Evolutionary conservation across 2,113 vertebrate genomes (phyloP), one percentile per base, ranked within the genome.

Genomic region (Diadophis punctatus): DNA sequence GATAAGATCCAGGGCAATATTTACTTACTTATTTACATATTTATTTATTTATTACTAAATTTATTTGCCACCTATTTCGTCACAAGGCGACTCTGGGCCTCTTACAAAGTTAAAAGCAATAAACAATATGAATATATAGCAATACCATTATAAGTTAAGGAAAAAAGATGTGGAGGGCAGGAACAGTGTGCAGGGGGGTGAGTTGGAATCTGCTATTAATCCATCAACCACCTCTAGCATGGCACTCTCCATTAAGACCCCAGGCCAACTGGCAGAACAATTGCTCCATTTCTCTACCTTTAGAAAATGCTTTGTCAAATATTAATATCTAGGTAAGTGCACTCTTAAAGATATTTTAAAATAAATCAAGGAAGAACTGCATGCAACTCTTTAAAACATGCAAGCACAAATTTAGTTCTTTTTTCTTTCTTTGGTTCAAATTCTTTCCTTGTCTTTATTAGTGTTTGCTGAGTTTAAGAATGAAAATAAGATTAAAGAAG

Each of bases 401-500:
- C 90, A 87, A 51, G 58, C 93, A 95, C 92, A 96, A 96, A 94
- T 88, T 93, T 90, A 85, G 30, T 93, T 94, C 92, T 96, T 95
- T 93, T 34, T 8, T 52, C 25, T 91, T 93, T 94, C 84, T 90
- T 87, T 94, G 20, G 20, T 43, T 80, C 51, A 94, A 93, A 91
- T 49, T 58, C 87, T 91, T 91, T 34, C 86, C 89, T 88, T 93
- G 85, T 34, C 49, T 94, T 94, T 96, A 53, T 89, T 93, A 89
- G 87, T 96, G 94, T 92, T 91, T 91, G 86, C 89, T 95, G 89
- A 89, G 46, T 93, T 96, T 95, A 84, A 46, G 94, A 96, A 97
- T 93, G 96, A 96, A 95, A 93, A 97, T 93, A 97, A 96, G 96
- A 96, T 93, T 91, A 93, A 96, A 93, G 80, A 95, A 92, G 90